A percentile compares a stretch with the other conserved stretches of the same genome.
Evolutionary conservation across 2,888 invertebrate species (phyloP).

Genomic region (Silvanus unidentatus): DNA sequence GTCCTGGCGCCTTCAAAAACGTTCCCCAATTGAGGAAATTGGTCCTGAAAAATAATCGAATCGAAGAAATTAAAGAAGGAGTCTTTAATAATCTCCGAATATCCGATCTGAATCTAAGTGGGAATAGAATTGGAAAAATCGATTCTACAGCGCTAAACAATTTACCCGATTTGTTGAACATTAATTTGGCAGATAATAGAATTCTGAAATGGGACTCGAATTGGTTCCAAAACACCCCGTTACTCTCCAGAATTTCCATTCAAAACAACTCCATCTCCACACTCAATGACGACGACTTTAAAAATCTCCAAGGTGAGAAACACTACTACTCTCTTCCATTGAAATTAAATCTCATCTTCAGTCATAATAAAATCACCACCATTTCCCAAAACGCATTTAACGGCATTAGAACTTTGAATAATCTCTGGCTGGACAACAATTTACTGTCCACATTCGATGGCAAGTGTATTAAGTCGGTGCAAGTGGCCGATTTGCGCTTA

Average conservation of each 20-base stretch:
- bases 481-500: slow-evolving; percentile 26
- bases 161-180: slow-evolving; percentile 23
- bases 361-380: slow-evolving; percentile 28
- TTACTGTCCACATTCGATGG: slow-evolving; percentile 20
- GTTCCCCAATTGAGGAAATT: slow-evolving; percentile 21
- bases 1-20: slow-evolving; percentile 25
- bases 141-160: slow-evolving; percentile 23
- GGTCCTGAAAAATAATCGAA: slow-evolving; percentile 23
- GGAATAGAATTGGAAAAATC: slow-evolving; percentile 22
- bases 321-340: slow-evolving; percentile 22
- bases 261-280: slow-evolving; percentile 28
- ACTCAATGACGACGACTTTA: slow-evolving; percentile 27
- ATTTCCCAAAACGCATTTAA: slow-evolving; percentile 26
- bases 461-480: slow-evolving; percentile 20
- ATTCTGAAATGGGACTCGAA: slow-evolving; percentile 25
- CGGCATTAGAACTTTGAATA: slow-evolving; percentile 27
- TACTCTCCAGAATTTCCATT: slow-evolving; percentile 27
- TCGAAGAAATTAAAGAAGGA: slow-evolving; percentile 23
- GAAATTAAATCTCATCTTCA: slow-evolving; percentile 28
- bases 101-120: slow-evolving; percentile 24
- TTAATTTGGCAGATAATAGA: slow-evolving; percentile 29
- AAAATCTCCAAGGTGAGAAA: slow-evolving; percentile 25
- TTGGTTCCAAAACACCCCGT: slow-evolving; percentile 30
- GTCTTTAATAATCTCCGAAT: slow-evolving; percentile 26
- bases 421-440: slow-evolving; percentile 33